A percentile compares a stretch with the other conserved stretches of the same genome.
Conservation (phyloP, 2,888 invertebrate species). For the Coleophora flavipennella region DNA sequence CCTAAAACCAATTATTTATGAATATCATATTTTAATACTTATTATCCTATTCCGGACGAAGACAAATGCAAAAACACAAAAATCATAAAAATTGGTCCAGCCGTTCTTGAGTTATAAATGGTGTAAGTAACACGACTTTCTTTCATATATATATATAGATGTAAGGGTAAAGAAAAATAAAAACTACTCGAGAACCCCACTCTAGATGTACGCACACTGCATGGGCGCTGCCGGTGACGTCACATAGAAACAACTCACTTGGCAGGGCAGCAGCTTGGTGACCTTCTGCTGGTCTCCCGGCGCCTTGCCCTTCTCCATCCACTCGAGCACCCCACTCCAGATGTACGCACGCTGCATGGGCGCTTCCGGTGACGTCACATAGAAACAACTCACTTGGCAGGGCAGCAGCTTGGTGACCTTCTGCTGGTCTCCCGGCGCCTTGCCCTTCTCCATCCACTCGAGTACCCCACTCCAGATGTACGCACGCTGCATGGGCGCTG, state of each 20-base stretch:
- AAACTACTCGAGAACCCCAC: slow-evolving; percentile 92
- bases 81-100: too few species aligned
- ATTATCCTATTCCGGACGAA: too few species aligned
- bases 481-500: slow-evolving; percentile 39
- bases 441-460: slow-evolving; percentile 95
- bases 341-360: slow-evolving; percentile 58
- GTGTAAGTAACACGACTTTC: too few species aligned
- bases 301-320: slow-evolving; percentile 91
- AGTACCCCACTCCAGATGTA: slow-evolving; percentile 85
- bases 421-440: slow-evolving; percentile 81
- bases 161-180: too few species aligned
- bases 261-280: slow-evolving; percentile 77
- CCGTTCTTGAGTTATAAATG: too few species aligned
- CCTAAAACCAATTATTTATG: too few species aligned
- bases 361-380: slow-evolving; percentile 1
- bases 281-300: slow-evolving; percentile 84
- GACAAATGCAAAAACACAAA: too few species aligned
- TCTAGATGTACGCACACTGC: slow-evolving; percentile 76
- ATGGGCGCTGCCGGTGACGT: slow-evolving; percentile 22
- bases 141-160: too few species aligned
- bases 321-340: slow-evolving; percentile 90
- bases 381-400: slow-evolving; percentile 40
- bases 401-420: slow-evolving; percentile 83
- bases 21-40: too few species aligned
- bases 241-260: slow-evolving; percentile 44